These are phyloP conservation scores for Cichlasoma orientale DNA, from an alignment of 2,797 vertebrate species.

Conservation along the genomic window DNA sequence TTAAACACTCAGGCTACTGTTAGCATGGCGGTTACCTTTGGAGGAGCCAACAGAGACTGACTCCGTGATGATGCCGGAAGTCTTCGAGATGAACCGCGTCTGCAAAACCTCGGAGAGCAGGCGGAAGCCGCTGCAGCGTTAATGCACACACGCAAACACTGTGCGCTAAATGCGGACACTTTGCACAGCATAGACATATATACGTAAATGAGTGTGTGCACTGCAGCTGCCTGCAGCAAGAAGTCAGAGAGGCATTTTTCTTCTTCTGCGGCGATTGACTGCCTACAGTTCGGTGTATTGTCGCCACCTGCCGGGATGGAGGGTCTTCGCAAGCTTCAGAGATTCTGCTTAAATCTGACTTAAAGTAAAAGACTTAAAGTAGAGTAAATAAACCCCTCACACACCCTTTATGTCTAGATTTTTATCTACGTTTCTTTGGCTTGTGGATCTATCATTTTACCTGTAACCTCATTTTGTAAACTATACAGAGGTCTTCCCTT, in stretches of 20 bases:
- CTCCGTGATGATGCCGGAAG: not conserved
- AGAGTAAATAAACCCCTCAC: not conserved
- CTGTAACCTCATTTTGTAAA: too few species aligned
- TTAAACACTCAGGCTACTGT: not conserved
- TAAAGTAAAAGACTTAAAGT: not conserved
- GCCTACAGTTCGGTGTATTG: not conserved
- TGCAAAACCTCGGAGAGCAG: not conserved
- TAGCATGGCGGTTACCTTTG: not conserved
- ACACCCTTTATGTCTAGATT: too few species aligned
- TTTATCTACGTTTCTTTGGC: too few species aligned
- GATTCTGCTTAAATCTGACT: not conserved
- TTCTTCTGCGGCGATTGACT: not conserved
- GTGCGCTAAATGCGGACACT: not conserved
- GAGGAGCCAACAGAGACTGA: not conserved
- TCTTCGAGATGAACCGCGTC: not conserved
- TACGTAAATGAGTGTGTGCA: too few species aligned
- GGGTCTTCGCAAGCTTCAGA: not conserved
- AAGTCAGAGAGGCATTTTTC: too few species aligned
- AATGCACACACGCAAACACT: not conserved
- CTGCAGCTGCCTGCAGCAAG: too few species aligned
- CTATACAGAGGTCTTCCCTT: too few species aligned
- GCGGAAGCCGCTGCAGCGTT: accelerated
- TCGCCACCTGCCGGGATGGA: not conserved
- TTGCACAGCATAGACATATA: too few species aligned
- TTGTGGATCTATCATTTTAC: too few species aligned